Evolutionary conservation across 1,140 invertebrate genomes (phyloP).

Genomic region (Centruroides vittatus): DNA sequence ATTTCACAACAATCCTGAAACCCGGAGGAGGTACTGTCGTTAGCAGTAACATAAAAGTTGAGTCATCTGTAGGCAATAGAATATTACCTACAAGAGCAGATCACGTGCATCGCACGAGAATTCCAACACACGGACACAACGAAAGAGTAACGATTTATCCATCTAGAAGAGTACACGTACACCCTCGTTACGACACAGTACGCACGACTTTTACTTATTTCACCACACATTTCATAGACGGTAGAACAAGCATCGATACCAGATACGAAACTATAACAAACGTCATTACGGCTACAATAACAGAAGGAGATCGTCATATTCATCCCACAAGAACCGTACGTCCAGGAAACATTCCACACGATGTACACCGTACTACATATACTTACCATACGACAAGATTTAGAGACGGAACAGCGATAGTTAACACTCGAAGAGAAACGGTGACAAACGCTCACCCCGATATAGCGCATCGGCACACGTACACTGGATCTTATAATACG

Average conservation of each 20-base stretch:
- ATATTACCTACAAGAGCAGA: neutral
- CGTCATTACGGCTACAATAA: conserved; percentile 61
- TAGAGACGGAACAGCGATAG: conserved; percentile 57
- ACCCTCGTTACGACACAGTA: conserved; percentile 1
- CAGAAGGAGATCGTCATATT: conserved; percentile 23
- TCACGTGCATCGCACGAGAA: neutral
- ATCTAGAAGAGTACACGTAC: too few relatives aligned
- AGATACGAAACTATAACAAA: conserved; percentile 74
- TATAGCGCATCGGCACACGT: too few relatives aligned
- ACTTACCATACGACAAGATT: conserved; percentile 81
- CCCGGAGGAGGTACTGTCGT: conserved; percentile 6
- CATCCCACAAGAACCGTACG: conserved; percentile 1
- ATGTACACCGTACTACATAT: conserved; percentile 13
- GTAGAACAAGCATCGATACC: conserved; percentile 64
- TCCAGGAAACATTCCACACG: neutral
- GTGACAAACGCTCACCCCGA: conserved; percentile 27
- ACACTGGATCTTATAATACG: too few relatives aligned
- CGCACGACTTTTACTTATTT: conserved; percentile 13
- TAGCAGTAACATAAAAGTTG: conserved; percentile 6
- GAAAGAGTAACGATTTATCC: neutral
- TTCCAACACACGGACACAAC: neutral
- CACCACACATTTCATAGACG: conserved; percentile 54
- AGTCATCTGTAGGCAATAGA: neutral
- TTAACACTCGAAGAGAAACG: conserved; percentile 57
- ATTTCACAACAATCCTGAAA: conserved; percentile 56